phyloP scores from a whole-genome alignment of 1,140 invertebrate species.

The Solenopsis fugax region DNA sequence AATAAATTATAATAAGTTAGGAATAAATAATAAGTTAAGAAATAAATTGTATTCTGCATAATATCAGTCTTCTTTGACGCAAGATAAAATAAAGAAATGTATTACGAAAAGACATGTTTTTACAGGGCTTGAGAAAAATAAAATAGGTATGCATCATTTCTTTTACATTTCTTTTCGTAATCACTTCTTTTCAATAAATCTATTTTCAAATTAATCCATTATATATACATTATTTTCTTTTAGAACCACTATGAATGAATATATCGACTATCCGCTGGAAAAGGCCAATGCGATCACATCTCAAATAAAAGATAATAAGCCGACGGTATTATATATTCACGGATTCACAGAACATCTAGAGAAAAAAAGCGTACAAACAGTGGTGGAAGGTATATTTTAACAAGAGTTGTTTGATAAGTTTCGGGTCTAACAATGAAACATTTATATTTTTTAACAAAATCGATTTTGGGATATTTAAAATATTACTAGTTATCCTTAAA shows the following conservation, averaged over 20 bases:
- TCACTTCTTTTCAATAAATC: not conserved
- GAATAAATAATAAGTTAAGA: too few species aligned
- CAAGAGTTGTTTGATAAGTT: too few species aligned
- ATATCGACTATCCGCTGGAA: conserved; percentile 55
- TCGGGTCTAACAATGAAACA: too few species aligned
- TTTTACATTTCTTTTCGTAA: too few species aligned
- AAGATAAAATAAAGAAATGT: conserved; percentile 5
- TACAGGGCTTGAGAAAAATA: too few species aligned
- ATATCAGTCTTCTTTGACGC: not conserved
- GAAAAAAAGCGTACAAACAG: conserved; percentile 73
- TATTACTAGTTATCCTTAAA: too few species aligned
- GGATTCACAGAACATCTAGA: conserved; percentile 79
- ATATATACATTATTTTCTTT: conserved; percentile 19
- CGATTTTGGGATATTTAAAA: too few species aligned
- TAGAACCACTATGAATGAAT: conserved; percentile 61
- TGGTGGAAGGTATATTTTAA: conserved; percentile 78
- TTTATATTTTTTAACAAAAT: too few species aligned
- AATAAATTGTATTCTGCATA: not conserved
- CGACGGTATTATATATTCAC: conserved; percentile 83
- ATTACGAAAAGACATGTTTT: too few species aligned
- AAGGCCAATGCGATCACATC: conserved; percentile 45
- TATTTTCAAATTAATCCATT: not conserved
- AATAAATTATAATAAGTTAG: not conserved
- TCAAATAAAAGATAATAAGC: conserved; percentile 64
- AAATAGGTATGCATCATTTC: too few species aligned